phyloP scores from a whole-genome alignment of 2,797 vertebrate species.

The Halcyon chelicuti region DNA sequence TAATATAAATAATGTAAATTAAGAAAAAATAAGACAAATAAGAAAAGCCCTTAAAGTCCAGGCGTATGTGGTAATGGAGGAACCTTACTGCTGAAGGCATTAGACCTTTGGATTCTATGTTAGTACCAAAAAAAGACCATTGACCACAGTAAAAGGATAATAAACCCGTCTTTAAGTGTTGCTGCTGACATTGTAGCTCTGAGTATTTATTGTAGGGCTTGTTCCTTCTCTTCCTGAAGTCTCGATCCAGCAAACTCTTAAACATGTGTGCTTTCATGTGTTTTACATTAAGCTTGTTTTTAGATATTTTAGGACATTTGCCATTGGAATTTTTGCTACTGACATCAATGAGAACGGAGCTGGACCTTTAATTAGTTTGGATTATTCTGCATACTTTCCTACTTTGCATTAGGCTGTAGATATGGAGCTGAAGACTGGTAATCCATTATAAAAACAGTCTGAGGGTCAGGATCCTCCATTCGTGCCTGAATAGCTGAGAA shows the following conservation, averaged over 20 bases:
- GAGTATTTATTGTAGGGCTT: not conserved
- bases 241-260: not conserved
- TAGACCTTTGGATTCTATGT: not conserved
- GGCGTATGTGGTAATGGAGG: not conserved
- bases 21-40: not conserved
- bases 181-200: not conserved
- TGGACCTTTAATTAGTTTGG: conserved; percentile 1
- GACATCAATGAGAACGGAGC: conserved; percentile 5
- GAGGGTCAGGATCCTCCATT: not conserved
- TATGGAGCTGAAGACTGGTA: not conserved
- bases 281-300: conserved; percentile 33
- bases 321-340: conserved; percentile 44
- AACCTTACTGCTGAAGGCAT: not conserved
- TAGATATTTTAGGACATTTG: conserved; percentile 36
- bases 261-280: not conserved
- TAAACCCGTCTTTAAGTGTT: not conserved
- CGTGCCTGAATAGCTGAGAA: not conserved
- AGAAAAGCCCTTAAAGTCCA: not conserved
- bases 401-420: not conserved
- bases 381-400: conserved; percentile 6
- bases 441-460: not conserved
- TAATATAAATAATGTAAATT: not conserved
- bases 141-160: not conserved
- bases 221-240: not conserved
- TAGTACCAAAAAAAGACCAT: not conserved